Conservation (phyloP, 1,140 invertebrate genomes). For the Polyergus mexicanus region DNA sequence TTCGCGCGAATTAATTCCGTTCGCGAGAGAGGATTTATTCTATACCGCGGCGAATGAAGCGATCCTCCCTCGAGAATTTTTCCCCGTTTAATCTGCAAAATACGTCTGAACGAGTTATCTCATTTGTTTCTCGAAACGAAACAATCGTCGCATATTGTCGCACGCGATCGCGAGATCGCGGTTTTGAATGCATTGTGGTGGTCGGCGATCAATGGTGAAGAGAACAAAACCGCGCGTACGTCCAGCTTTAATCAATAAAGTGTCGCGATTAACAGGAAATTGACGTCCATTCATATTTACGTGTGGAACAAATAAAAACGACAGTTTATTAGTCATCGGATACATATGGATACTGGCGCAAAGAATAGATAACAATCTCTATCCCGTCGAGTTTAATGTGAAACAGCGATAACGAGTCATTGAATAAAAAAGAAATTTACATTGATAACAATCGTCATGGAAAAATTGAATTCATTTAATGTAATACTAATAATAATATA, state of each 20-base stretch:
- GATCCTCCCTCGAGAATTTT: neutral
- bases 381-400: neutral
- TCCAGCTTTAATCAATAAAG: constrained; percentile 59
- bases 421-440: neutral
- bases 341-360: neutral
- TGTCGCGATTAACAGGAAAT: constrained; percentile 42
- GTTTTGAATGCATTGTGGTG: constrained; percentile 28
- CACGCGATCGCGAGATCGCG: constrained; percentile 1
- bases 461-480: neutral
- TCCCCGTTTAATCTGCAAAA: neutral
- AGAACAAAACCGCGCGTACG: constrained; percentile 39
- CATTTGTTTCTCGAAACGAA: constrained; percentile 16
- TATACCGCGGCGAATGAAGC: neutral
- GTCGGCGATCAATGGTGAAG: constrained; percentile 27
- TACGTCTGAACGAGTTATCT: neutral
- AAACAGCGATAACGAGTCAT: neutral
- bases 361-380: constrained; percentile 8
- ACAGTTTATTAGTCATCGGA: constrained; percentile 34
- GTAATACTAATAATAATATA: neutral
- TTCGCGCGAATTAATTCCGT: neutral
- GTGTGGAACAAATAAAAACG: constrained; percentile 32
- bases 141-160: neutral
- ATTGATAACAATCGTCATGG: neutral
- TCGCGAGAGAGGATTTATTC: neutral
- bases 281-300: constrained; percentile 41